Base-by-base conservation (phyloP, 2,888 invertebrate genomes). In the Sthenelais limicola region DNA sequence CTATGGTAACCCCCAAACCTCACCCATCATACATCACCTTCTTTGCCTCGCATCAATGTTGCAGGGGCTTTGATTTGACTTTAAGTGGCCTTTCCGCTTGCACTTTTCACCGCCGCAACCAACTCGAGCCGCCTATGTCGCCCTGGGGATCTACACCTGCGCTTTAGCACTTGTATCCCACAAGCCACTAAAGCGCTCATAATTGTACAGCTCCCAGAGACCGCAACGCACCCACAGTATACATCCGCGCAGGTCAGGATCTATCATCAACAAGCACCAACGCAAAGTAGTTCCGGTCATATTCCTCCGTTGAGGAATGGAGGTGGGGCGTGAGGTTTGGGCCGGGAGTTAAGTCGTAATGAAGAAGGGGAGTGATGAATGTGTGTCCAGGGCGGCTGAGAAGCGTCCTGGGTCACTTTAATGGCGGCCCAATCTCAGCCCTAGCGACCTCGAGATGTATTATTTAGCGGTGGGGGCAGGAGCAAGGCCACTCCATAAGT, bases 1-100 rank as follows among this genome's bases (percentile, higher is more conserved):
- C n/a, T n/a, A n/a, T n/a, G 38, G 38, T 43, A 18, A 15, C 38
- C 62, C 62, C 62, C 24, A 12, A 43, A 43, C 21, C 62, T 62
- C 62, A 35, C 21, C 24, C 38, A 62, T 62, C 62, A 28, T 62
- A 43, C 62, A 62, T 62, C 62, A 62, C 43, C 43, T 38, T 43
- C 35, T 62, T 26, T 38, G 38, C 24, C 1, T 24, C 3, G 26
- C 62, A 62, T 62, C 62, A 62, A 62, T 24, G 62, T 38, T 62
- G 62, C 62, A 62, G 24, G 38, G 26, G 21, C 38, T 38, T 62
- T 62, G 35, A 62, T 62, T 62, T n/a, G 24, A 38, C 38, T n/a
- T 24, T 62, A 62, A 62, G 38, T 21, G 43, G 62, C n/a, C n/a
- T 38, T 38, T 35, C 24, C 38, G 62, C 38, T 28, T 5, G 1